Percentiles rank a stretch among this genome's conserved stretches.
Conservation (phyloP, 1,140 invertebrate species). For the Drosophila willistoni region DNA sequence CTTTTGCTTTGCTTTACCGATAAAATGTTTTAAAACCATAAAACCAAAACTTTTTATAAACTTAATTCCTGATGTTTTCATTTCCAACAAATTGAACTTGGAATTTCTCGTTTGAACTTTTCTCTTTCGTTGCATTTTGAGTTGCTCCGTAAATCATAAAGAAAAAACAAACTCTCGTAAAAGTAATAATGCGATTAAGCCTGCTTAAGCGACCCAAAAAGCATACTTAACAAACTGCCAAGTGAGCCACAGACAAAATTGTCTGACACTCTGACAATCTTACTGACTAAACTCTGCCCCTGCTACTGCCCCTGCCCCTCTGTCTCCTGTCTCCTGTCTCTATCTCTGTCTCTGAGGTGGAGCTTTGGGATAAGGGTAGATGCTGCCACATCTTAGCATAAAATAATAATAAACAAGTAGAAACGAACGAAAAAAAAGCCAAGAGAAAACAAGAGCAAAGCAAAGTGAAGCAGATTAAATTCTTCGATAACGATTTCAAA, state of each 20-base stretch:
- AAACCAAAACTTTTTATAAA: slow-evolving; percentile 29
- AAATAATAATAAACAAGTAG: slow-evolving; percentile 23
- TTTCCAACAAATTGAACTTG: slow-evolving; percentile 56
- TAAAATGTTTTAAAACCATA: slow-evolving; percentile 5
- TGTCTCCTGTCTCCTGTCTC: too few species aligned
- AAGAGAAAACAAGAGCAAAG: slow-evolving; percentile 7
- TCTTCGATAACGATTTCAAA: slow-evolving; percentile 43
- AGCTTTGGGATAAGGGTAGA: too few species aligned
- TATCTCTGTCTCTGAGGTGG: background rate
- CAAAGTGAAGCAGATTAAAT: slow-evolving; percentile 51
- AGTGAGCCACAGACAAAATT: slow-evolving; percentile 44
- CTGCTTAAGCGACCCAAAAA: slow-evolving; percentile 66
- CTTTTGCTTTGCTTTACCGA: background rate
- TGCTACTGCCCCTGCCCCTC: background rate
- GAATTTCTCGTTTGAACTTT: slow-evolving; percentile 21
- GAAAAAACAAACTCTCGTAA: slow-evolving; percentile 60
- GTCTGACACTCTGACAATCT: slow-evolving; percentile 10
- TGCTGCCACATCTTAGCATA: slow-evolving; percentile 3
- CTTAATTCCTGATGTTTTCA: slow-evolving; percentile 61
- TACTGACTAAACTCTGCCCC: background rate
- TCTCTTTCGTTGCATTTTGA: slow-evolving; percentile 37
- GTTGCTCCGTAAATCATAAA: slow-evolving; percentile 59
- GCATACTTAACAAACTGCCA: slow-evolving; percentile 62
- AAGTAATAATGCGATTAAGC: slow-evolving; percentile 69
- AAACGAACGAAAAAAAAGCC: background rate